Evolutionary conservation across 2,888 invertebrate species (phyloP), one percentile per base, ranked within the genome.

Genomic region (Hetaerina titia): DNA sequence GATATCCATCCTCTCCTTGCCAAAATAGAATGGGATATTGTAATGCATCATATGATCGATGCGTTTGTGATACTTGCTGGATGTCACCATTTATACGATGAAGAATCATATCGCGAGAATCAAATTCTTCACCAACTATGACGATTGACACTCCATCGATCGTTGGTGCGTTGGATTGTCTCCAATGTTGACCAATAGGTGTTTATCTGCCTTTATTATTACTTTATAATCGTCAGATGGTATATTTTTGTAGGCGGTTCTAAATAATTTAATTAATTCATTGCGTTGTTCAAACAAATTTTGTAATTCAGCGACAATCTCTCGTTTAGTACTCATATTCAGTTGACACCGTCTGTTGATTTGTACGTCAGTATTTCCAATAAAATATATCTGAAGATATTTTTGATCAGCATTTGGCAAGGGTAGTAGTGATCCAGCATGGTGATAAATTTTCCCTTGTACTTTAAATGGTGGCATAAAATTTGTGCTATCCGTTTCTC

Each of bases 21-120:
- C 96, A 96, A 95, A 96, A 96, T 57, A 96, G 95, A 0, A 97
- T 31, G 0, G 96, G 96, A 95, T 97, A 97, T 95, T 95, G 95
- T 90, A 96, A 95, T 58, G 96, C 95, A 95, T 96, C 96, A 25
- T 95, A 95, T 9, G 92, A 95, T 58, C 95, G 95, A 87, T 95
- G 95, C 45, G 95, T 95, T 69, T 96, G 95, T 25, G 89, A 45
- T n/a, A n/a, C n/a, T n/a, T n/a, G 74, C 96, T 95, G 87, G 96
- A 63, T n/a, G 81, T 60, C 64, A 95, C 95, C 56, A 95, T 94
- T 94, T 95, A n/a, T 92, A 9, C 94, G 56, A 58, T 95, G 95
- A 87, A 95, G 17, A 60, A 87, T 81, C 22, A 89, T 95, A 95
- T 95, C 89, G 57, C 88, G 31, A n/a, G 8, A 11, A 9, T 74